These are phyloP conservation scores for Podilymbus podiceps DNA, from an alignment of 2,113 vertebrate genomes.

Conservation along the genomic window DNA sequence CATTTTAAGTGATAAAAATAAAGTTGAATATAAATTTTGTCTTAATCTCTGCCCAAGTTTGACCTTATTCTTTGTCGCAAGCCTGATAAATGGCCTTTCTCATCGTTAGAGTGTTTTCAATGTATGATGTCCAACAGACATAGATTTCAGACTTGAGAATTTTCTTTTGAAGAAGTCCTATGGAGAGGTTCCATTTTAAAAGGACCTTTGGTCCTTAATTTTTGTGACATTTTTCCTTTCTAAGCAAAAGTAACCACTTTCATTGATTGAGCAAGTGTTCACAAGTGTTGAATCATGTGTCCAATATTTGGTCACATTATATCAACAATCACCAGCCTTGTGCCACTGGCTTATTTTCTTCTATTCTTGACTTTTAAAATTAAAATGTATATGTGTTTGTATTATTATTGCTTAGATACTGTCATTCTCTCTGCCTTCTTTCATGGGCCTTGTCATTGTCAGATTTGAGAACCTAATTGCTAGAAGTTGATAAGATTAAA, in stretches of 20 bases:
- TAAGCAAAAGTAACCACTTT: background rate
- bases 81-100: background rate
- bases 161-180: background rate
- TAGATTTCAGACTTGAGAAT: background rate
- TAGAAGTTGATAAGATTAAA: background rate
- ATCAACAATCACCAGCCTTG: background rate
- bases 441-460: background rate
- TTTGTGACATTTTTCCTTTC: background rate
- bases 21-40: fast-evolving
- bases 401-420: background rate
- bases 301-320: background rate
- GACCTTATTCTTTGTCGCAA: background rate
- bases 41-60: background rate
- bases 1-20: background rate
- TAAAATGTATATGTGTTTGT: background rate
- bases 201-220: background rate
- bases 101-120: background rate
- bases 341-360: background rate
- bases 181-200: background rate
- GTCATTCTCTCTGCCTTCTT: background rate
- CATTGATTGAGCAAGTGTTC: background rate
- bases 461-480: background rate
- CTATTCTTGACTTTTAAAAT: background rate
- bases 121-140: background rate
- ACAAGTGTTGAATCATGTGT: background rate